phyloP scores from a whole-genome alignment of 1,140 invertebrate species.

The Globodera ellingtonae region DNA sequence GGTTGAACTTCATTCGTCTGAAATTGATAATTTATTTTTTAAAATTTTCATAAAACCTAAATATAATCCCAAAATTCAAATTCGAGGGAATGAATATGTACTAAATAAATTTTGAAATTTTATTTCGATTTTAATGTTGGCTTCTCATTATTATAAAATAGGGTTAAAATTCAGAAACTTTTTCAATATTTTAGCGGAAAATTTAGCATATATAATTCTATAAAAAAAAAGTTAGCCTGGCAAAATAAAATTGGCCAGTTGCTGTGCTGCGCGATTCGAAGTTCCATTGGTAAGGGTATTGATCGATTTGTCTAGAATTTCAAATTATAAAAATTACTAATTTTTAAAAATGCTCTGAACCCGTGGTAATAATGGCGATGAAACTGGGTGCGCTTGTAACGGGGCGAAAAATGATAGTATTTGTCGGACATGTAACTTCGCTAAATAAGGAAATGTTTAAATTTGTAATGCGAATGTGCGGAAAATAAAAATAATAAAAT shows the following conservation, averaged over 20 bases:
- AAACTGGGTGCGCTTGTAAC: slow-evolving; percentile 29
- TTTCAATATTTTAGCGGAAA: neutral
- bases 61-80: too few relatives aligned
- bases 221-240: neutral
- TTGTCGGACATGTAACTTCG: slow-evolving; percentile 22
- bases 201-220: neutral
- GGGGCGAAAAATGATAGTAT: slow-evolving; percentile 25
- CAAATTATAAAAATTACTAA: neutral
- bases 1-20: slow-evolving; percentile 19
- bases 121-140: too few relatives aligned
- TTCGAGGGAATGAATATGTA: too few relatives aligned
- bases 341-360: neutral
- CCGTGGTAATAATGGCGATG: slow-evolving; percentile 29
- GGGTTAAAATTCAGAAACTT: too few relatives aligned
- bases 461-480: too few relatives aligned
- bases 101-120: too few relatives aligned
- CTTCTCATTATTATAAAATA: too few relatives aligned
- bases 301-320: slow-evolving; percentile 18
- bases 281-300: slow-evolving; percentile 27
- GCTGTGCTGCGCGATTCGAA: slow-evolving; percentile 8
- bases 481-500: too few relatives aligned
- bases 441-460: too few relatives aligned
- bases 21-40: neutral
- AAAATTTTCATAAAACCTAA: too few relatives aligned
- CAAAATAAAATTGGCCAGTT: slow-evolving; percentile 28